Evolutionary conservation across 2,797 vertebrate species (phyloP).

Genomic region (Clamator glandarius): DNA sequence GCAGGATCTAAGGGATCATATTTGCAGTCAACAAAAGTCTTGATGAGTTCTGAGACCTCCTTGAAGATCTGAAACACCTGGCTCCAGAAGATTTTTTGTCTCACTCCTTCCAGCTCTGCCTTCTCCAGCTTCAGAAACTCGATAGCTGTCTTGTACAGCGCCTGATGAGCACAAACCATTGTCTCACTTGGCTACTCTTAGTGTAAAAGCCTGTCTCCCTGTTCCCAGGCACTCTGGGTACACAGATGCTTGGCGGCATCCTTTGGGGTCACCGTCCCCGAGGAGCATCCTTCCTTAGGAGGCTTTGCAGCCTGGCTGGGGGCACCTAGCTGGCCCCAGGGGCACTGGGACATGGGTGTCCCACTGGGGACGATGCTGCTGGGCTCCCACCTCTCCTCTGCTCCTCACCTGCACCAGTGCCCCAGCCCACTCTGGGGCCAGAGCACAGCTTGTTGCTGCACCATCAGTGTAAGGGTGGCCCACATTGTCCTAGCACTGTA

Average conservation of each 20-base stretch:
- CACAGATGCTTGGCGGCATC: fast-evolving
- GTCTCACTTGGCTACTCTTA: fast-evolving
- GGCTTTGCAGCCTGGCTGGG: no score
- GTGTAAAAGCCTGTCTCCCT: fast-evolving
- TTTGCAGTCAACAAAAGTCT: conserved; percentile 70
- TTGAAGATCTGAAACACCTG: conserved; percentile 69
- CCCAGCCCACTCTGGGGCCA: background rate
- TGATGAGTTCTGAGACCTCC: conserved; percentile 75
- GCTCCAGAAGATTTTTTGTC: conserved; percentile 65
- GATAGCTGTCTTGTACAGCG: conserved; percentile 71
- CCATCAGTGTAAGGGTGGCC: background rate
- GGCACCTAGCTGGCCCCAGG: no score
- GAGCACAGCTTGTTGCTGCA: background rate
- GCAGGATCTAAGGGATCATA: conserved; percentile 78
- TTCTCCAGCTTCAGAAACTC: conserved; percentile 80
- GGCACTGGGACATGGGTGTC: fast-evolving
- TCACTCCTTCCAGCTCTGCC: conserved; percentile 72
- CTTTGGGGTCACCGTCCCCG: no score
- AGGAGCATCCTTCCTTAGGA: no score
- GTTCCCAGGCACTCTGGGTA: fast-evolving
- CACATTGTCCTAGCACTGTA: fast-evolving
- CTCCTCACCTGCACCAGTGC: fast-evolving
- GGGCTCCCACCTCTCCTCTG: background rate
- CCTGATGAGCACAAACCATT: conserved; percentile 44
- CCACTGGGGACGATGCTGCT: background rate